A percentile compares a stretch with the other conserved stretches of the same genome.
These are phyloP conservation scores for Philopedon plagiatum DNA, from an alignment of 2,888 invertebrate species.

Conservation along the genomic window DNA sequence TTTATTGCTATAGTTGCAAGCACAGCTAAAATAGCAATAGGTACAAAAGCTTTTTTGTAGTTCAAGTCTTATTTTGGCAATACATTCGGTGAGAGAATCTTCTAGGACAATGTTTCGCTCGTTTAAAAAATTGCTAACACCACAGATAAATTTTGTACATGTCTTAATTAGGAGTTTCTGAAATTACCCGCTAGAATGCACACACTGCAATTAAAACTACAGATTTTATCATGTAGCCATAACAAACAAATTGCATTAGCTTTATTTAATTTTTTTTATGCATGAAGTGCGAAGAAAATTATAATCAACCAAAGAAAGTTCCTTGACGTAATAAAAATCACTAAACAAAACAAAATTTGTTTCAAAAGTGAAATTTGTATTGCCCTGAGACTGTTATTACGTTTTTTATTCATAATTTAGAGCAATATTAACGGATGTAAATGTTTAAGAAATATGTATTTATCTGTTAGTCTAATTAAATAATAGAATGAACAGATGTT, in stretches of 20 bases:
- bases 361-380: slow-evolving; percentile 9
- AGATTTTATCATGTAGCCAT: background rate
- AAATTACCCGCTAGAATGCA: no score
- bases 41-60: no score
- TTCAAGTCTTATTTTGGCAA: no score
- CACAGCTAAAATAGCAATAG: no score
- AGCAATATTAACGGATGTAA: background rate
- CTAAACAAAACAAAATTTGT: background rate
- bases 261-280: background rate
- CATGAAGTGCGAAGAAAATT: slow-evolving; percentile 4
- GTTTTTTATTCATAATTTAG: background rate
- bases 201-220: background rate
- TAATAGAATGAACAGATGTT: background rate
- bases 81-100: no score
- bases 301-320: slow-evolving; percentile 10
- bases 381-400: background rate
- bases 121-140: no score
- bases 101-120: no score
- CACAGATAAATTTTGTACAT: no score
- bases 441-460: background rate
- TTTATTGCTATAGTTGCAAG: no score
- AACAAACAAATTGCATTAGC: background rate
- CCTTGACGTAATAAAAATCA: background rate
- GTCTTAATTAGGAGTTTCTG: no score
- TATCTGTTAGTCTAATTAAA: background rate